Evolutionary conservation across 2,888 invertebrate genomes (phyloP), one percentile per base, ranked within the genome.

Genomic region (Cephus nigrinus): DNA sequence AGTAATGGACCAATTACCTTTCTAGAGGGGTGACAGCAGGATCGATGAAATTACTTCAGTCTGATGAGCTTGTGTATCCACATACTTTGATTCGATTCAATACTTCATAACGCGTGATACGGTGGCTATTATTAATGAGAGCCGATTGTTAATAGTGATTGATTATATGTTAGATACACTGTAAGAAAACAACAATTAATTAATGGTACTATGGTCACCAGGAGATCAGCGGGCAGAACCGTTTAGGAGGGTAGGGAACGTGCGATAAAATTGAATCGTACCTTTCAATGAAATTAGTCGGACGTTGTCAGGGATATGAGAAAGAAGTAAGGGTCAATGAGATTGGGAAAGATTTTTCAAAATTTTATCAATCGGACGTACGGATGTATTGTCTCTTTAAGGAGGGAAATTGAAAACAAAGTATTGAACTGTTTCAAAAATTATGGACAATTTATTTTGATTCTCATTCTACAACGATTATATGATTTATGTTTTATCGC

Each of bases 181-280:
- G 81, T 81, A 81, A 81, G 80, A 79, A 78, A 81, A 80, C 79
- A 80, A 76, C 77, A 80, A 80, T 78, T 80, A 76, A 75, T 76
- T 76, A 81, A 77, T 75, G 55, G 55, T 55, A 55, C 55, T 55
- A 23, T 55, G 55, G 55, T 55, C 23, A 55, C 23, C 55, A 55
- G 23, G 23, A 23, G 23, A 55, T 55, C 55, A 55, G 55, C 55
- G 55, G 23, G 55, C 55, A 55, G 55, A 55, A 55, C 55, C 55
- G 23, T 55, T 55, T 55, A 55, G 23, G 9, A 55, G 55, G 55
- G 23, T 23, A 55, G 23, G 55, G 55, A 55, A 23, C 55, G 55
- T 55, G 68, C 15, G 30, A 75, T 40, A 15, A 73, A 76, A 15
- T 30, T 40, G 33, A n/a, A 40, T 12, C 2, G 68, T 68, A 55